Conservation (phyloP, 2,888 invertebrate species). For the Ectropis crepuscularia region DNA sequence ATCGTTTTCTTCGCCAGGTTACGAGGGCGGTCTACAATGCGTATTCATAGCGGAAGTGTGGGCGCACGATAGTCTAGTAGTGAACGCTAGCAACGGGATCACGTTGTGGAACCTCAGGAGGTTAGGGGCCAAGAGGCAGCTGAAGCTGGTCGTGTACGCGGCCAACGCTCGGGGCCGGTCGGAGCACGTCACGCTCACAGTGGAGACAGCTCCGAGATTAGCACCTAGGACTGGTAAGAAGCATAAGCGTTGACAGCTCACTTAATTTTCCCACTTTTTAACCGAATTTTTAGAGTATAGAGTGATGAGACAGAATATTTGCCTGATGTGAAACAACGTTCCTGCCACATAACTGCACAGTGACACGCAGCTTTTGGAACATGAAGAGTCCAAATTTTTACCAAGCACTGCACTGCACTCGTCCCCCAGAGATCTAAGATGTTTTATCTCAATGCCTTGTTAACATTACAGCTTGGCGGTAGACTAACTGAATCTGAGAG, state of each 20-base stretch:
- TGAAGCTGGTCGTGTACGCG: slow-evolving; percentile 92
- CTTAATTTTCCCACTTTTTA: neutral
- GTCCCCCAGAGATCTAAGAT: too few species aligned
- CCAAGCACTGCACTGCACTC: too few species aligned
- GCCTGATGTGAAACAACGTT: too few species aligned
- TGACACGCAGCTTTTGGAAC: too few species aligned
- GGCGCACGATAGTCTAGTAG: slow-evolving; percentile 85
- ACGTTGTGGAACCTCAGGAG: slow-evolving; percentile 91
- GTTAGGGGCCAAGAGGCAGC: slow-evolving; percentile 90
- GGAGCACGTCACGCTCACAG: slow-evolving; percentile 84
- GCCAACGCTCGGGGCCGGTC: slow-evolving; percentile 94
- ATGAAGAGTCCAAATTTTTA: too few species aligned
- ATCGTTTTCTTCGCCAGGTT: slow-evolving; percentile 69
- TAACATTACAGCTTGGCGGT: too few species aligned
- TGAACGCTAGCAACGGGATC: slow-evolving; percentile 88
- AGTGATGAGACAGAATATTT: too few species aligned
- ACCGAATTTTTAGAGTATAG: too few species aligned
- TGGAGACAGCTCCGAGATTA: slow-evolving; percentile 70
- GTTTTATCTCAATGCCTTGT: too few species aligned
- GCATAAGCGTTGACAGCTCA: neutral
- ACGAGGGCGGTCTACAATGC: slow-evolving; percentile 92
- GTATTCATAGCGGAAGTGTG: slow-evolving; percentile 90
- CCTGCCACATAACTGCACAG: too few species aligned
- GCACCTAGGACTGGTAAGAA: slow-evolving; percentile 70
- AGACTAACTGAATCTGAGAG: too few species aligned